Conservation (phyloP, 1,140 invertebrate species). For the Dryas iulia region DNA sequence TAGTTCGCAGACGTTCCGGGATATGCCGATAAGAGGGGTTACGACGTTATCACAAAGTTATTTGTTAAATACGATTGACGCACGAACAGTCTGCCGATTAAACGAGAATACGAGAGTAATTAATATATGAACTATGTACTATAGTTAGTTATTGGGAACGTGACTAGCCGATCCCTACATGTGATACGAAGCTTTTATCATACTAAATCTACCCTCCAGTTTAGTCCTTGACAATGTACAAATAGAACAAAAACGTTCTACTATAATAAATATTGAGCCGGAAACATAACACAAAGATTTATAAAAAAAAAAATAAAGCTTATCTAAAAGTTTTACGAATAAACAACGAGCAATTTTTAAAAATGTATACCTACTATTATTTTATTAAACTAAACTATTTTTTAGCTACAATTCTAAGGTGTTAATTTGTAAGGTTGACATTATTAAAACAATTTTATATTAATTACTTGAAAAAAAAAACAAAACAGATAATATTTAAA, state of each 20-base stretch:
- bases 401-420: too few species aligned
- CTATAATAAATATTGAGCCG: neutral
- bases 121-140: conserved; percentile 24
- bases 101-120: conserved; percentile 30
- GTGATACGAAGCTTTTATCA: neutral
- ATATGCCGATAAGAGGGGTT: conserved; percentile 73
- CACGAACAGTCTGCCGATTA: conserved; percentile 63
- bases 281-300: neutral
- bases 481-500: neutral
- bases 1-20: conserved; percentile 75
- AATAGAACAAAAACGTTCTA: neutral
- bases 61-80: conserved; percentile 74
- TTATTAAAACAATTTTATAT: too few species aligned
- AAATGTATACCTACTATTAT: too few species aligned
- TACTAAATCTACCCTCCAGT: neutral
- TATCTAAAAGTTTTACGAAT: too few species aligned
- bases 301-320: too few species aligned
- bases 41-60: conserved; percentile 68
- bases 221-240: neutral
- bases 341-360: too few species aligned
- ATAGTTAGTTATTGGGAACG: neutral
- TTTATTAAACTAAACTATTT: too few species aligned
- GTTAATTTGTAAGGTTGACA: too few species aligned
- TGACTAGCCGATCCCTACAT: neutral
- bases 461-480: neutral